Percentiles rank a stretch among this genome's conserved stretches.
Conservation (phyloP, 2,888 invertebrate species). For the Pycnomerus fuliginosus region DNA sequence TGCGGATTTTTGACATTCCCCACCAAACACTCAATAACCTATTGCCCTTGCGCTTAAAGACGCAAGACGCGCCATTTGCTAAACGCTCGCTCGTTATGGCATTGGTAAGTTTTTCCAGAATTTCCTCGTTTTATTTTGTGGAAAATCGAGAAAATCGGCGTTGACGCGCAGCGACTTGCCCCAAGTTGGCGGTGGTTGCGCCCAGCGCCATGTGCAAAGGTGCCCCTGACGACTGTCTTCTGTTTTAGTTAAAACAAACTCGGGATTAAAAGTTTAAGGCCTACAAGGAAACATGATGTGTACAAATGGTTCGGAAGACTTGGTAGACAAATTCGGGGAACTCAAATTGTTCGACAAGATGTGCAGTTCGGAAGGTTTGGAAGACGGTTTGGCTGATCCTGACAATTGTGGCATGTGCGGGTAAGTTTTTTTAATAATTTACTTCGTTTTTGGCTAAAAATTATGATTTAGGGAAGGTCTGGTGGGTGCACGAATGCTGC, state of each 20-base stretch:
- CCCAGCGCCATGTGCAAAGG: conserved; percentile 8
- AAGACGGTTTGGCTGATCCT: conserved; percentile 50
- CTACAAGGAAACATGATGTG: conserved; percentile 33
- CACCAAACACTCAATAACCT: conserved; percentile 40
- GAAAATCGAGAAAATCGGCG: too few species aligned
- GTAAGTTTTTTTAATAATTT: conserved; percentile 38
- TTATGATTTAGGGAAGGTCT: conserved; percentile 62
- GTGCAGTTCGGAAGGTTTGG: conserved; percentile 47
- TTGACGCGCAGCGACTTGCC: not conserved
- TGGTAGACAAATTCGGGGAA: not conserved
- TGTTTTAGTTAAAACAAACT: conserved; percentile 47
- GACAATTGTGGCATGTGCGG: conserved; percentile 53
- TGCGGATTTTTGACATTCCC: conserved; percentile 42
- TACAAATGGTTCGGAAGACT: conserved; percentile 32
- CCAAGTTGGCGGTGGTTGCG: conserved; percentile 8
- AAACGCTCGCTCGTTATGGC: conserved; percentile 52
- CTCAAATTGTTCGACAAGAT: conserved; percentile 33
- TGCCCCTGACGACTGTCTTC: conserved; percentile 9
- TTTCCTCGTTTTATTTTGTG: too few species aligned
- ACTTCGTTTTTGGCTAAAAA: not conserved
- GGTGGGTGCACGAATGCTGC: conserved; percentile 81
- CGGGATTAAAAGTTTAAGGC: conserved; percentile 46
- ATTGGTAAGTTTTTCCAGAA: conserved; percentile 54
- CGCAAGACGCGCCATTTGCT: conserved; percentile 56
- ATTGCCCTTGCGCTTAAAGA: conserved; percentile 48